Base-by-base conservation (phyloP, 2,888 invertebrate species). In the Polydrusus pterygomalis region DNA sequence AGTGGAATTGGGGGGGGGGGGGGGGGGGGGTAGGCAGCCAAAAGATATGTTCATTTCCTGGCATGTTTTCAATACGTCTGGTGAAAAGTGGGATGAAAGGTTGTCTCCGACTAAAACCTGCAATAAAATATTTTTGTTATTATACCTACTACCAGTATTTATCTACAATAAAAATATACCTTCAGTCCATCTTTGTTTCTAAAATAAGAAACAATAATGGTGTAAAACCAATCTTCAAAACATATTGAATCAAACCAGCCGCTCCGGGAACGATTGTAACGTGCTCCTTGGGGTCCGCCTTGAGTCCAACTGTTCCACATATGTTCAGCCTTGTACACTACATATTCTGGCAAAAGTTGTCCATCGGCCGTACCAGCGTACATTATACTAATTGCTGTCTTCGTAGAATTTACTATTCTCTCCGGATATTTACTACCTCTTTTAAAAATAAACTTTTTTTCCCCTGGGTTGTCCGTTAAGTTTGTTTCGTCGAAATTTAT, bases 301-400 rank as follows among this genome's bases (percentile, higher is more conserved):
- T 80, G 78, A 7, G 80, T 83, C 88, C 88, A 89, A 9, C 84
- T 82, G 51, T 83, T 76, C 79, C 84, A 87, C n/a, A 88, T 49
- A 73, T 86, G 68, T 70, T 81, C 80, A 1, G 87, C 81, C 80
- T 88, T 89, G 78, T 88, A 88, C 0, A 87, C 86, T 6, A 87
- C 85, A 51, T 87, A 88, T 25, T 82, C 81, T 6, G 87, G 87
- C 34, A 88, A 77, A 2, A 86, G 20, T 51, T 79, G 74, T 7
- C 87, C 88, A 68, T 77, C 80, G 10, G 87, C 87, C 51, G 83
- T 82, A 38, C 51, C 70, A 18, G 69, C 75, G 58, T 56, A 71
- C 78, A 78, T 73, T 10, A 79, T 7, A 43, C 65, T 25, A 43
- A 77, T 67, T 40, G 73, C 75, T 20, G 72, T 75, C 75, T 75